Percentiles rank a stretch among this genome's conserved stretches.
Evolutionary conservation across 2,797 vertebrate genomes (phyloP).

Genomic region (Tapera naevia): DNA sequence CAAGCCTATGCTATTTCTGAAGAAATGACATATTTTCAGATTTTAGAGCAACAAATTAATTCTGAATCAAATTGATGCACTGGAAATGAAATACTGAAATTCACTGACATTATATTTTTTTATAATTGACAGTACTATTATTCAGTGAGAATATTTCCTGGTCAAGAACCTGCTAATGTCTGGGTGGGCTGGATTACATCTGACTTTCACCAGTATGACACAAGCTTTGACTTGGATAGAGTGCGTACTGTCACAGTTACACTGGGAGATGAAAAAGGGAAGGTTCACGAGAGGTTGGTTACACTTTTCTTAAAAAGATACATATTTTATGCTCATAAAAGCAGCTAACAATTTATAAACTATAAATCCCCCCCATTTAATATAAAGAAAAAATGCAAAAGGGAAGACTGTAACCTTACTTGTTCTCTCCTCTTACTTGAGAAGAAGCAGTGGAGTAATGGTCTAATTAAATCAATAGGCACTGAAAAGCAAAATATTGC

Average conservation of each 20-base stretch:
- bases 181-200: conserved; percentile 98
- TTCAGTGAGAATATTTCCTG: conserved; percentile 93
- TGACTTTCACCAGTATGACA: conserved; percentile 93
- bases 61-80: background rate
- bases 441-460: background rate
- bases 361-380: background rate
- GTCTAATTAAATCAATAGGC: background rate
- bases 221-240: conserved; percentile 88
- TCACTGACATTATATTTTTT: background rate
- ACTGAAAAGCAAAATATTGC: background rate
- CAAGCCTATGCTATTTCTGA: background rate
- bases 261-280: conserved; percentile 96
- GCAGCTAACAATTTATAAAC: background rate
- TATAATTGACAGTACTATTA: conserved; percentile 86
- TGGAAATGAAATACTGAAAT: background rate
- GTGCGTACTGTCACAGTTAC: conserved; percentile 93
- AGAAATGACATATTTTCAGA: background rate
- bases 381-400: background rate
- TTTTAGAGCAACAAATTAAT: background rate
- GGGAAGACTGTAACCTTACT: background rate
- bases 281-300: conserved; percentile 94
- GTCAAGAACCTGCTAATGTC: conserved; percentile 92
- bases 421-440: background rate
- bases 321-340: background rate
- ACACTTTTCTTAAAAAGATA: background rate